Base-by-base conservation (phyloP, 2,888 invertebrate species). In the Abscondita cerata region DNA sequence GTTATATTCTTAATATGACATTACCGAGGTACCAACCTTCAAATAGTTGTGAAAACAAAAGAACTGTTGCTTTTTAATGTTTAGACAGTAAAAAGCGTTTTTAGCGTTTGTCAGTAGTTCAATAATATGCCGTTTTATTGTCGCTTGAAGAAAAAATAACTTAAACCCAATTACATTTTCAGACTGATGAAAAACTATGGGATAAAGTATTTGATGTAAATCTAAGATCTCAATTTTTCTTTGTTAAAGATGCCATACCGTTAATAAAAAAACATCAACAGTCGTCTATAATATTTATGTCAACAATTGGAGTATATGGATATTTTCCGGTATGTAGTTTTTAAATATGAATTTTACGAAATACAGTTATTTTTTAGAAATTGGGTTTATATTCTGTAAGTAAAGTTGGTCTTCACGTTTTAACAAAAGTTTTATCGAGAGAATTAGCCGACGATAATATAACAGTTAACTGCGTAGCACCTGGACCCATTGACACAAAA, bases 141-240 rank as follows among this genome's bases (percentile, higher is more conserved):
- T n/a, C n/a, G n/a, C n/a, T n/a, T n/a, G n/a, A n/a, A n/a, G n/a
- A n/a, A n/a, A n/a, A n/a, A n/a, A n/a, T n/a, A n/a, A n/a, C n/a
- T n/a, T n/a, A n/a, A n/a, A n/a, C n/a, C n/a, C n/a, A 31, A 50
- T 50, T 13, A 31, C 13, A 25, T 13, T 48, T 31, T 48, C 76
- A 91, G 86, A 90, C 90, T 57, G 84, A 89, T 12, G 96, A 96
- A 81, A 81, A 83, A 46, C 85, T 87, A 0, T 98, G 96, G 96
- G 96, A 97, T 78, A 97, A 97, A 86, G 93, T 96, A 75, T 97
- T 98, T 81, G 97, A 98, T 63, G 85, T 92, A 0, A 98, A 98
- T 82, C 93, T 98, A 0, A 98, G 97, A 82, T 84, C 91, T 54
- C 87, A 95, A 0, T 97, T 89, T 83, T 80, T 96, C 65, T 78